Percentiles rank a stretch among this genome's conserved stretches.
These are phyloP conservation scores for Etia nguti DNA, from an alignment of 2,113 vertebrate genomes.

Conservation along the genomic window DNA sequence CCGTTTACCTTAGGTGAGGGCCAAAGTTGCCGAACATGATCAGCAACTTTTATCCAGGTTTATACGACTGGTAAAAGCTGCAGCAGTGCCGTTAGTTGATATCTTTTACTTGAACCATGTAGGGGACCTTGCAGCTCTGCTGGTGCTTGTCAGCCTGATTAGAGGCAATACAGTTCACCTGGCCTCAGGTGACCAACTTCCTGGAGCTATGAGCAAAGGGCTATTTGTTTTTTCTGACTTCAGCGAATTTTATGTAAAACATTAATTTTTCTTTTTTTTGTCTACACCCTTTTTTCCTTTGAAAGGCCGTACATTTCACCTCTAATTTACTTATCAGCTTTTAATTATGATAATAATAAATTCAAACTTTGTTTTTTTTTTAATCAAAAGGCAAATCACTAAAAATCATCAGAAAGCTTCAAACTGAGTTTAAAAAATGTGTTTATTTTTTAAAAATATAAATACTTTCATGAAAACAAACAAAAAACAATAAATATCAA, in stretches of 20 bases:
- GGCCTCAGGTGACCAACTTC: background rate
- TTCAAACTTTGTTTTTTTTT: background rate
- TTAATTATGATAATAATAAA: background rate
- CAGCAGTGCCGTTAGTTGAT: background rate
- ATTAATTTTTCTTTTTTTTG: background rate
- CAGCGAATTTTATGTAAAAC: background rate
- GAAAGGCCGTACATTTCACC: background rate
- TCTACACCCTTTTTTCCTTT: background rate
- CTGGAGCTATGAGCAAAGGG: background rate
- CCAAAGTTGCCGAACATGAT: background rate
- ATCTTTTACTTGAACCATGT: background rate
- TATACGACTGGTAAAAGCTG: background rate
- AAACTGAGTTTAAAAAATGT: background rate
- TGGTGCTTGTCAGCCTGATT: constrained; percentile 42
- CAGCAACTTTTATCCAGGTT: background rate
- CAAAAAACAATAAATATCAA: constrained; percentile 16
- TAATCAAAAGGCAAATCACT: background rate
- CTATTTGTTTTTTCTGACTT: background rate
- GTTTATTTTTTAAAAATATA: constrained; percentile 39
- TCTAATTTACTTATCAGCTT: background rate
- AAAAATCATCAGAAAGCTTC: background rate
- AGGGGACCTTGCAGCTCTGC: background rate
- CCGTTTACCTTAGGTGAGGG: constrained; percentile 35
- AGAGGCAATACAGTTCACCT: constrained; percentile 50
- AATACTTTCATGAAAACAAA: background rate